These are phyloP conservation scores for Sus scrofa DNA, from an alignment of 2,113 vertebrate genomes.

Conservation along the genomic window T2T-Sscrofa CM000817.6:73420501-73421000, in stretches of 20 bases:
- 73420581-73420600: background rate
- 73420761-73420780: conserved; percentile 8
- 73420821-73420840: background rate
- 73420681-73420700: background rate
- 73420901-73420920: background rate
- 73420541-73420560: background rate
- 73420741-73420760: background rate
- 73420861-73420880: background rate
- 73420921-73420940: background rate
- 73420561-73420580: conserved; percentile 14
- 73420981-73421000: background rate
- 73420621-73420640: background rate
- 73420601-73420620: background rate
- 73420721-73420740: background rate
- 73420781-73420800: background rate
- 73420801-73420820: background rate
- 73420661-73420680: background rate
- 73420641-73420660: background rate
- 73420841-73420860: background rate
- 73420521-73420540: conserved; percentile 1
- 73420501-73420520: background rate
- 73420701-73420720: conserved; percentile 37
- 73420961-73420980: background rate
- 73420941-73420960: background rate
- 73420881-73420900: background rate